A percentile compares a stretch with the other conserved stretches of the same genome.
phyloP scores from a whole-genome alignment of 2,113 vertebrate genomes.

The Blennius ocellaris region DNA sequence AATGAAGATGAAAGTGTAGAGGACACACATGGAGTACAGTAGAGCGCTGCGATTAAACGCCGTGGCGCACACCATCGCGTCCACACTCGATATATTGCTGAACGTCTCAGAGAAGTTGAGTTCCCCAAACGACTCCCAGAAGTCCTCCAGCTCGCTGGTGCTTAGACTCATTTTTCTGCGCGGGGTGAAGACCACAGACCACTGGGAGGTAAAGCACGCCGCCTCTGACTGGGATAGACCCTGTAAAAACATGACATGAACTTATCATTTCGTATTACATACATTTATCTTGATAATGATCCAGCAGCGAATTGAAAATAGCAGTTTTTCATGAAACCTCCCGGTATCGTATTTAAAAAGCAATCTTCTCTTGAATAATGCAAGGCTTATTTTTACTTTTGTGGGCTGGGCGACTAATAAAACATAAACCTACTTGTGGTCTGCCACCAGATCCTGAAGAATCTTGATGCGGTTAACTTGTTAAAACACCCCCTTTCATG shows the following conservation, averaged over 20 bases:
- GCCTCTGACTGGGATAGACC: conserved; percentile 30
- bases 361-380: conserved; percentile 37
- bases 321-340: conserved; percentile 1
- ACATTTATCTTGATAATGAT: conserved; percentile 15
- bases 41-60: conserved; percentile 85
- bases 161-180: conserved; percentile 79
- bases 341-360: conserved; percentile 34
- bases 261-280: conserved; percentile 32
- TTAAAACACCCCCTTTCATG: conserved; percentile 65
- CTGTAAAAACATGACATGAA: conserved; percentile 60
- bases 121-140: conserved; percentile 80
- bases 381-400: conserved; percentile 32
- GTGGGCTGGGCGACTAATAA: conserved; percentile 54
- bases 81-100: conserved; percentile 83
- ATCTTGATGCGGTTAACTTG: conserved; percentile 72
- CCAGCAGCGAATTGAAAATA: conserved; percentile 1
- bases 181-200: conserved; percentile 26
- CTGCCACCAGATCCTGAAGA: conserved; percentile 63
- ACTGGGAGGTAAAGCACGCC: conserved; percentile 42
- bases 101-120: conserved; percentile 87
- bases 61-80: conserved; percentile 81
- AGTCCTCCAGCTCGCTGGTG: conserved; percentile 78
- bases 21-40: conserved; percentile 88
- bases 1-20: conserved; percentile 94
- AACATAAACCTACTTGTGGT: conserved; percentile 55